These are phyloP conservation scores for Strix uralensis DNA, from an alignment of 2,113 vertebrate genomes.

Conservation along the genomic window DNA sequence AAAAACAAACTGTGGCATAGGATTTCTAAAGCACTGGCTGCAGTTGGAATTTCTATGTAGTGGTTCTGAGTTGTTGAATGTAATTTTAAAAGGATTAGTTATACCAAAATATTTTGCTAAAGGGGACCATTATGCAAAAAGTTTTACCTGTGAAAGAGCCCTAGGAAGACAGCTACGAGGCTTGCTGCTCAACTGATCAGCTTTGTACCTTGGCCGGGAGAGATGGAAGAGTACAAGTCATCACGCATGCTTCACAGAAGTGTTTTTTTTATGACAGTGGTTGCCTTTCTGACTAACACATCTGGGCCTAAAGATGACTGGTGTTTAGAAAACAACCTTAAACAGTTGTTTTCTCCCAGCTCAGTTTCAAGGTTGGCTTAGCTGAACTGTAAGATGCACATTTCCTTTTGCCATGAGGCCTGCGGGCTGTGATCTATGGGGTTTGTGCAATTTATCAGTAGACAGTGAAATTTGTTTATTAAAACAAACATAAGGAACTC, in stretches of 20 bases:
- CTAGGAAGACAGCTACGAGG: background rate
- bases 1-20: constrained; percentile 47
- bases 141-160: constrained; percentile 21
- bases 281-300: background rate
- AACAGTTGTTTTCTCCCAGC: background rate
- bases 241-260: background rate
- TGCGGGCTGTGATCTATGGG: background rate
- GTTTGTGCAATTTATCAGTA: background rate
- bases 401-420: background rate
- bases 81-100: constrained; percentile 59
- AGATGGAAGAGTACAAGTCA: background rate
- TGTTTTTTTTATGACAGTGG: background rate
- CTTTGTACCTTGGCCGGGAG: background rate
- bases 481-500: background rate
- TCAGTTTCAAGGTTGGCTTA: background rate
- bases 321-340: background rate
- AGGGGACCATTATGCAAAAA: background rate
- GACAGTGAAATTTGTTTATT: background rate
- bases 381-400: background rate
- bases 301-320: background rate
- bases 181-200: background rate
- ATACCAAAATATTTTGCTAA: constrained; percentile 56
- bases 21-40: constrained; percentile 46
- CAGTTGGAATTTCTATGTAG: constrained; percentile 9
- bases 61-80: constrained; percentile 25